Percentiles rank a stretch among this genome's conserved stretches.
These are phyloP conservation scores for Hetaerina titia DNA, from an alignment of 2,888 invertebrate species.

Conservation along the genomic window DNA sequence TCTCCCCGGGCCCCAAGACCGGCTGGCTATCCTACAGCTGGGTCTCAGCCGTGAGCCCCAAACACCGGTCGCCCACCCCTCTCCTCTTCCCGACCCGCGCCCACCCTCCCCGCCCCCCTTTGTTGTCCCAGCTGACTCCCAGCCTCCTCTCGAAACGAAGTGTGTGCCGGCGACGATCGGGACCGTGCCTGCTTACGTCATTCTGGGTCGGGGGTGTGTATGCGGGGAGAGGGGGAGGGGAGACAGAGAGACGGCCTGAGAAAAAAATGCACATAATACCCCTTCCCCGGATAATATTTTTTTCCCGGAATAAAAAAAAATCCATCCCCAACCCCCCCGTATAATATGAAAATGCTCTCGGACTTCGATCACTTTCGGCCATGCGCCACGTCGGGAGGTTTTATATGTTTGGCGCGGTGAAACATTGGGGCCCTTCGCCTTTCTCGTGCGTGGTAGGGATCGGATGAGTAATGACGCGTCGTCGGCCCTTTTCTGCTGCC, in stretches of 20 bases:
- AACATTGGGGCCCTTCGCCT: not conserved
- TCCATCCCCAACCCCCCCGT: not conserved
- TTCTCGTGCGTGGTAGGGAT: not conserved
- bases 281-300: not conserved
- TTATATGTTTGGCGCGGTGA: not conserved
- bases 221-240: not conserved
- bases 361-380: slow-evolving; percentile 4
- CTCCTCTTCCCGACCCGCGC: not conserved
- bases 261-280: not conserved
- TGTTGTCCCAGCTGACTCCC: slow-evolving; percentile 65
- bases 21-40: slow-evolving; percentile 55
- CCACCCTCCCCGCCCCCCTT: slow-evolving; percentile 29
- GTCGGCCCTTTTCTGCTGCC: not conserved
- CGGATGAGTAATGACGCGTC: slow-evolving; percentile 20
- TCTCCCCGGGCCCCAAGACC: not conserved
- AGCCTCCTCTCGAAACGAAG: not conserved
- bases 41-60: not conserved
- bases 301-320: not conserved
- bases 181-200: slow-evolving; percentile 20
- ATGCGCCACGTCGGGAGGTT: not conserved
- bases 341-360: not conserved
- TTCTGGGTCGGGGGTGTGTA: not conserved
- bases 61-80: slow-evolving; percentile 10
- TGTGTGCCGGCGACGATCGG: not conserved
- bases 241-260: not conserved